A percentile compares a stretch with the other conserved stretches of the same genome.
Evolutionary conservation across 2,113 vertebrate species (phyloP).

Genomic region (Parotia lawesii): DNA sequence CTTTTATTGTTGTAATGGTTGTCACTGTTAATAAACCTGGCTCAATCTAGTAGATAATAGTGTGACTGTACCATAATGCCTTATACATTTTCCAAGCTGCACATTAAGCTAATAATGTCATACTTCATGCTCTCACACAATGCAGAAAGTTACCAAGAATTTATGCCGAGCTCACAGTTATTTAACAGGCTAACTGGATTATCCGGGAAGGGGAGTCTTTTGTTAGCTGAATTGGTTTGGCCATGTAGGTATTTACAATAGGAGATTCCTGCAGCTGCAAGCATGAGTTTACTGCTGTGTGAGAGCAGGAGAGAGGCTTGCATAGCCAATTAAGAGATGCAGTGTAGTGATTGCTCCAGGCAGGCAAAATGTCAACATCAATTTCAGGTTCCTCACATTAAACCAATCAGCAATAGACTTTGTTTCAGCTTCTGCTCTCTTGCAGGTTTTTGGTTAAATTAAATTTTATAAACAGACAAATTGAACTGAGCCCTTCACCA

Average conservation of each 20-base stretch:
- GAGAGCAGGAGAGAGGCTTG: not conserved
- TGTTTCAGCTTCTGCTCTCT: not conserved
- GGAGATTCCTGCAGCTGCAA: not conserved
- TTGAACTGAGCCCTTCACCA: not conserved
- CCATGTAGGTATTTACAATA: not conserved
- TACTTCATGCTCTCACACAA: not conserved
- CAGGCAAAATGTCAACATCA: not conserved
- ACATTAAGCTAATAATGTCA: not conserved
- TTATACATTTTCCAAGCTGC: not conserved
- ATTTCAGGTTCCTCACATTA: conserved; percentile 7
- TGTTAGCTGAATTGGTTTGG: conserved; percentile 9
- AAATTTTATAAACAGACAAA: conserved; percentile 17
- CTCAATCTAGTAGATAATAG: not conserved
- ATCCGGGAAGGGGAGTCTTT: not conserved
- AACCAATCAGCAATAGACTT: not conserved
- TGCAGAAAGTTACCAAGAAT: not conserved
- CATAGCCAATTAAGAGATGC: not conserved
- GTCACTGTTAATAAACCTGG: conserved; percentile 35
- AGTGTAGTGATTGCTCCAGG: not conserved
- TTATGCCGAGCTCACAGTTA: not conserved
- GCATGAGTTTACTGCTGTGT: not conserved
- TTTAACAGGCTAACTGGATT: conserved; percentile 47
- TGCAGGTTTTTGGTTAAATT: conserved; percentile 26
- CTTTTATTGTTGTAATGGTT: not conserved
- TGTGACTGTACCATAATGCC: not conserved